A percentile compares a stretch with the other conserved stretches of the same genome.
Evolutionary conservation across 2,888 invertebrate species (phyloP).

Genomic region (Odontothrips loti): DNA sequence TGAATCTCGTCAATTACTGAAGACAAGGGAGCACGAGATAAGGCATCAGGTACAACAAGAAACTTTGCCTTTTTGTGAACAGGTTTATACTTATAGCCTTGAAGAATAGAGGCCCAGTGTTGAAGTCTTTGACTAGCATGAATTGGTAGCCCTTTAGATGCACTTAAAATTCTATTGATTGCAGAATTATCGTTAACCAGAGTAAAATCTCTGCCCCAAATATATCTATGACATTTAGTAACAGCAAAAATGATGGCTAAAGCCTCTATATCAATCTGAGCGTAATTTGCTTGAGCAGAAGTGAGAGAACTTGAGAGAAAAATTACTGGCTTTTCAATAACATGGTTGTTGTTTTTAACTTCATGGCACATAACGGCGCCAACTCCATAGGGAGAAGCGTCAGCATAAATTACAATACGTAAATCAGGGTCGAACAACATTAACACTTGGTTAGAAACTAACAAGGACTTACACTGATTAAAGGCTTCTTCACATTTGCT

Average conservation of each 20-base stretch:
- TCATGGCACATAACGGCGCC: neutral
- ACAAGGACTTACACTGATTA: neutral
- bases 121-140: neutral
- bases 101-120: conserved; percentile 14
- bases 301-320: neutral
- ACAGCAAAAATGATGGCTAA: neutral
- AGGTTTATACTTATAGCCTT: conserved; percentile 12
- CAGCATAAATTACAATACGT: neutral
- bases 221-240: neutral
- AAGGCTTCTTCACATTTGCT: neutral
- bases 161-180: conserved; percentile 12
- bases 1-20: too few relatives aligned
- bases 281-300: neutral
- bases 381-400: neutral
- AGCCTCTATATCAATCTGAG: neutral
- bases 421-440: neutral
- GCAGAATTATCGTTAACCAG: conserved; percentile 31
- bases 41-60: neutral
- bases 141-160: neutral
- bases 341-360: neutral
- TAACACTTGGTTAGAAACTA: neutral
- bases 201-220: conserved; percentile 27
- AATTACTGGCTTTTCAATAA: conserved; percentile 28
- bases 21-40: neutral
- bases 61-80: neutral